Conservation (phyloP, 2,113 vertebrate species). For the Myotis davidii region DNA sequence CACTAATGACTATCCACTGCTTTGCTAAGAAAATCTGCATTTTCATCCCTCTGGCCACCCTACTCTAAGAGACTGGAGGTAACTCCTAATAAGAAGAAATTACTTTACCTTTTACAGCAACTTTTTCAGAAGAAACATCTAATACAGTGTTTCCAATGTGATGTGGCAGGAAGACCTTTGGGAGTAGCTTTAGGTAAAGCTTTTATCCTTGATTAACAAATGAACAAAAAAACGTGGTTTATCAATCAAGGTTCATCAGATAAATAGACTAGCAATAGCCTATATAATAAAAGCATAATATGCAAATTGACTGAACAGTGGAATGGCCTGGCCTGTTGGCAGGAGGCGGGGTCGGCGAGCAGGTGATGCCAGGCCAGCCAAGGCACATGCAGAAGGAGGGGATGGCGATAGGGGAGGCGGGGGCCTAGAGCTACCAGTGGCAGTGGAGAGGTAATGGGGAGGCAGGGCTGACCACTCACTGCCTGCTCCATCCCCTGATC, state of each 20-base stretch:
- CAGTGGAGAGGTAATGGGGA: too few relatives aligned
- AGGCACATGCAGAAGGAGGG: too few relatives aligned
- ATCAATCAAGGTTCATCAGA: neutral
- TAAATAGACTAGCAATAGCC: neutral
- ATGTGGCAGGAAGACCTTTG: neutral
- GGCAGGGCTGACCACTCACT: too few relatives aligned
- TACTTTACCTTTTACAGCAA: neutral
- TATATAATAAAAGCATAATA: too few relatives aligned
- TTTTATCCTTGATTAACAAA: neutral
- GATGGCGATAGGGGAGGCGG: too few relatives aligned
- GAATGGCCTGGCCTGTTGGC: too few relatives aligned
- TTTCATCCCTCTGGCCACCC: neutral
- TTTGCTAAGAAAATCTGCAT: neutral
- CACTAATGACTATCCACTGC: neutral
- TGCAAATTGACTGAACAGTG: too few relatives aligned
- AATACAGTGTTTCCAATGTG: neutral
- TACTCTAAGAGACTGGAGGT: neutral
- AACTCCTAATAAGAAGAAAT: neutral
- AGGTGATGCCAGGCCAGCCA: too few relatives aligned
- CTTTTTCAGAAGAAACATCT: neutral
- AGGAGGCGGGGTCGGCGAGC: fast-evolving
- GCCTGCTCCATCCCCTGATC: too few relatives aligned
- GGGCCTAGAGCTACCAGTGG: too few relatives aligned
- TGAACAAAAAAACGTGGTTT: neutral
- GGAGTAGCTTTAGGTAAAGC: neutral